Base-by-base conservation (phyloP, 2,797 vertebrate genomes). In the Macropus fuliginosus region DNA sequence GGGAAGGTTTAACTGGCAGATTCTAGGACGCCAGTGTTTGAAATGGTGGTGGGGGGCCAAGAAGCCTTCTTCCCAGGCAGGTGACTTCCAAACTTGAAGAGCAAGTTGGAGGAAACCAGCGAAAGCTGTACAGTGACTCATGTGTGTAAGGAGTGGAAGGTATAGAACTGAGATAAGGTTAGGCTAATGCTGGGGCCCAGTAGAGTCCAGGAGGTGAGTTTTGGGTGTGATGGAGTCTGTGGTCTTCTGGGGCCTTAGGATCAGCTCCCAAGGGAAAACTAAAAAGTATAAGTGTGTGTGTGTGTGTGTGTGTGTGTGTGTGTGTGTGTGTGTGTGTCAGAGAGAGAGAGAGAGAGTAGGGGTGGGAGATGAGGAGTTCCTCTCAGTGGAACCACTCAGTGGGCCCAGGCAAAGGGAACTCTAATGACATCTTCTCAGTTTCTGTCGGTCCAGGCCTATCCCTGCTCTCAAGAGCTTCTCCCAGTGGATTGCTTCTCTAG, bases 231-330 rank as follows among this genome's bases (percentile, higher is more conserved):
- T 28, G 62, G 95, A 94, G 92, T 96, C 97, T 94, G 90, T 54
- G 93, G 92, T 96, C 95, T 96, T 95, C 96, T 97, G 94, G 92
- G 94, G 95, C 96, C 97, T 98, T 96, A 97, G 96, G 96, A 94
- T 62, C 34, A 81, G 21, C 9, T 87, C 74, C 66, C 74, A 87
- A 27, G 40, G 74, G n/a, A 87, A 87, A 87, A 87, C 66, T 74
- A 74, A 74, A 40, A 74, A 18, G n/a, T 21, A 18, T 74, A 10
- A 3, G 28, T 59, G 55, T 92, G 55, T 90, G 91, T 97, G 93
- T 96, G 94, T 40, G 62, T 74, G 62, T 40, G 62, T 66, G 62
- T 66, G 66, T 74, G 66, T 74, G n/a, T 66, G 59, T 62, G 31
- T 56, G 55, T 56, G 55, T 24, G 55, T 31, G 40, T 62, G 56